Base-by-base conservation (phyloP, 2,888 invertebrate genomes). In the Athrips mouffetella region DNA sequence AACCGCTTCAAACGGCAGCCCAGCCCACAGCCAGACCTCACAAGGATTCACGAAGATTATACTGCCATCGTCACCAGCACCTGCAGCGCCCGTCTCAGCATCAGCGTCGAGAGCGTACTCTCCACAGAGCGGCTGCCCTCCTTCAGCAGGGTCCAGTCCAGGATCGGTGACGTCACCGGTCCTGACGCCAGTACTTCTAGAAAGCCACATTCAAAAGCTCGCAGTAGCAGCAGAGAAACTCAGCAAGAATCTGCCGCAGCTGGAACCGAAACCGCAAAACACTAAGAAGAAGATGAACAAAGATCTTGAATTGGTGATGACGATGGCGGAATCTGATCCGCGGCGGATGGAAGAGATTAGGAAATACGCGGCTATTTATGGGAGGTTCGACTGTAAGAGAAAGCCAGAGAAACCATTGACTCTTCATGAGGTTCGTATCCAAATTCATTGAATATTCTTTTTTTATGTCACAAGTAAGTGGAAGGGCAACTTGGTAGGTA, bases 291-390 rank as follows among this genome's bases (percentile, higher is more conserved):
- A 95, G 73, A 95, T 97, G 77, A 96, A 95, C 67, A 95, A 95
- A 70, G 97, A 98, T 70, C 86, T 98, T 62, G 96, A 97, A 91
- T 91, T 94, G 76, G 95, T 98, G 58, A 95, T 99, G 91, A 92
- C 94, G 62, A 96, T 98, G 94, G 91, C 94, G 33, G 96, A 96
- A 67, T 92, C 89, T 8, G 96, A 97, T 79, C 96, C 98, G 0
- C 87, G 94, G 51, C 89, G 97, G 66, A 94, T 98, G 94, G 97
- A 98, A 58, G 96, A 97, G 78, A 96, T 98, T 51, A 90, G 98
- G 69, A 95, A 97, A 81, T 99, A 96, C 80, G 96, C 98, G 1
- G 98, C 98, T 25, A 99, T 99, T 63, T 99, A 99, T 73, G 98
- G 99, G 3, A 91, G 99, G 57, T 98, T 98, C 80, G 99, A 99